phyloP scores from a whole-genome alignment of 2,888 invertebrate species.

The Hermodice carunculata region DNA sequence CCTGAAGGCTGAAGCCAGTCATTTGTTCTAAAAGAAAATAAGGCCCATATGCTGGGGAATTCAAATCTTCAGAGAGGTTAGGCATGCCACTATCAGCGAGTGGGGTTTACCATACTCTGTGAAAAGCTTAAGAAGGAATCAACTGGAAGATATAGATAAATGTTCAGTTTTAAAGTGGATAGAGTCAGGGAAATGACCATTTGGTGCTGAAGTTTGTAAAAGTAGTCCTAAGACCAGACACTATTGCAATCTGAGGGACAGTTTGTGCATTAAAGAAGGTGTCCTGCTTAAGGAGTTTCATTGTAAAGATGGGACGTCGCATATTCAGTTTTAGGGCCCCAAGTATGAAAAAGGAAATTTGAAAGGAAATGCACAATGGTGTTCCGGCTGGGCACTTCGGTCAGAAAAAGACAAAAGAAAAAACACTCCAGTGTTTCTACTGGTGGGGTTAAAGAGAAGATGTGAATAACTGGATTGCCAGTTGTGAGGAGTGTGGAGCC shows the following conservation, averaged over 20 bases:
- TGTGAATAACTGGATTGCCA: background rate
- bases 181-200: background rate
- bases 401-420: background rate
- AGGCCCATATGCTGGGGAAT: too few species aligned
- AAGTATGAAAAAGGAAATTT: too few species aligned
- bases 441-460: background rate
- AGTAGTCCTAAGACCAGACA: background rate
- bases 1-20: too few species aligned
- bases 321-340: too few species aligned
- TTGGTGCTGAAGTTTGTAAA: constrained; percentile 4
- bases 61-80: too few species aligned
- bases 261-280: too few species aligned
- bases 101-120: background rate
- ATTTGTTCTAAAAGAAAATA: too few species aligned
- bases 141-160: background rate
- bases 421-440: background rate
- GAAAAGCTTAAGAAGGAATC: background rate
- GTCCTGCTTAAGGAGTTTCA: too few species aligned
- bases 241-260: too few species aligned
- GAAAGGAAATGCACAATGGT: too few species aligned
- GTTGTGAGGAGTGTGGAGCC: background rate
- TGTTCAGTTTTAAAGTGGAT: background rate
- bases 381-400: background rate
- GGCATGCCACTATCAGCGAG: too few species aligned
- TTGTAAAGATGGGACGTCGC: too few species aligned